phyloP scores from a whole-genome alignment of 2,797 vertebrate species.

The Mallotus villosus region DNA sequence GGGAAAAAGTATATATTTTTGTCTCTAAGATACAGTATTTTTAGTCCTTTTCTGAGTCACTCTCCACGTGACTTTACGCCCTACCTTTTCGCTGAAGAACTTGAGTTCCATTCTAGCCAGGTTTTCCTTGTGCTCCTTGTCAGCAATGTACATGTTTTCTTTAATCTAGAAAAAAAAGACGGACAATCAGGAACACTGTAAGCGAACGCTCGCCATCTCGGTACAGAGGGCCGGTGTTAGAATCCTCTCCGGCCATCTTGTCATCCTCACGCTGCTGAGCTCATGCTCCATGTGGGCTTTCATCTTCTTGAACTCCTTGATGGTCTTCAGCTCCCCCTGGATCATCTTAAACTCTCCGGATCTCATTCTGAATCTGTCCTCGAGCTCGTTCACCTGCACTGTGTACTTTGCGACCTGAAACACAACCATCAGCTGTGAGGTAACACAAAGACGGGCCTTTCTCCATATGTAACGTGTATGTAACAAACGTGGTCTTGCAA shows the following conservation, averaged over 20 bases:
- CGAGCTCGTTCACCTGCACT: slow-evolving; percentile 71
- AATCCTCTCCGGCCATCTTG: background rate
- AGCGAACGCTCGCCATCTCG: too few relatives aligned
- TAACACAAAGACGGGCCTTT: background rate
- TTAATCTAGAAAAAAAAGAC: slow-evolving; percentile 69
- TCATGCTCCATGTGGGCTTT: slow-evolving; percentile 84
- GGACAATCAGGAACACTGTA: background rate
- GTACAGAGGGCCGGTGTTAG: background rate
- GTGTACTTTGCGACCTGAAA: slow-evolving; percentile 72
- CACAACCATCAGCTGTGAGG: slow-evolving; percentile 22
- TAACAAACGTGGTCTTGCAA: too few relatives aligned
- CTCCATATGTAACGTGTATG: too few relatives aligned
- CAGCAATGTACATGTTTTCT: slow-evolving; percentile 70
- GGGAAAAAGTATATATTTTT: too few relatives aligned
- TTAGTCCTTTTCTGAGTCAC: too few relatives aligned
- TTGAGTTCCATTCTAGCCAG: slow-evolving; percentile 74
- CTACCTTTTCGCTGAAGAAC: slow-evolving; percentile 86
- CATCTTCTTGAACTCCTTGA: slow-evolving; percentile 75
- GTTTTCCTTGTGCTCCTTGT: slow-evolving; percentile 76
- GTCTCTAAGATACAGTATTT: too few relatives aligned
- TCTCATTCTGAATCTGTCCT: slow-evolving; percentile 76
- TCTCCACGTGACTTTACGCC: background rate
- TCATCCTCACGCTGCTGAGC: slow-evolving; percentile 70
- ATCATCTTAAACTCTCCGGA: slow-evolving; percentile 78
- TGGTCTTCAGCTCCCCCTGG: slow-evolving; percentile 74